Evolutionary conservation across 2,113 vertebrate species (phyloP), one percentile per base, ranked within the genome.

Genomic region (Pygoscelis antarcticus): DNA sequence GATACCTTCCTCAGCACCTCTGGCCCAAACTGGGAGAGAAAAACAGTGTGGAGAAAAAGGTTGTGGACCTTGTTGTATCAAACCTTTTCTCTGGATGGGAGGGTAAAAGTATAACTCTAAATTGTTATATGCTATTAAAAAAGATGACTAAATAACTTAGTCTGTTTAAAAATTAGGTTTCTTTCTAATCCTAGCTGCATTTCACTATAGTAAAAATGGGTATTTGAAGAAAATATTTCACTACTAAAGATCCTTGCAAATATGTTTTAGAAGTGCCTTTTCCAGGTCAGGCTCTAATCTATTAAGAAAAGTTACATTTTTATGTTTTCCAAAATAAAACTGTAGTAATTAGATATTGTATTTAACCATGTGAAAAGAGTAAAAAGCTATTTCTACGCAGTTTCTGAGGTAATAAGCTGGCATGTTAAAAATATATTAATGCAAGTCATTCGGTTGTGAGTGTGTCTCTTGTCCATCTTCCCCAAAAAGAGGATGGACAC

Each of bases 341-440:
- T 61, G 69, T 20, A 95, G 32, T 74, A 65, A 89, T 46, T 85
- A 91, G 74, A 68, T 74, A 87, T 18, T 83, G 20, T 36, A 87
- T 88, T 94, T 89, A 95, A 88, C 51, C 82, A 92, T 19, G 54
- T 90, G 94, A 96, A 87, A 74, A 46, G 79, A 95, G 72, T 85
- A 78, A 93, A 94, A 97, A 92, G 47, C 77, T 87, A 92, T 51
- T 89, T 94, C 66, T 94, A 92, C 0, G 34, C 64, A 10, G 68
- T 84, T 96, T 94, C 92, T 92, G 98, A 98, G 96, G 97, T 97
- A 96, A 95, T 76, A 95, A 96, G 89, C 93, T 80, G 83, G 65
- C 83, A 85, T 86, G 51, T 96, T 87, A 77, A 91, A 93, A 94
- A 95, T 42, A 58, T 38, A 79, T 72, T 85, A 95, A 94, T 82